These are phyloP conservation scores for Polymixis flavicincta DNA, from an alignment of 2,888 invertebrate species.

Conservation along the genomic window DNA sequence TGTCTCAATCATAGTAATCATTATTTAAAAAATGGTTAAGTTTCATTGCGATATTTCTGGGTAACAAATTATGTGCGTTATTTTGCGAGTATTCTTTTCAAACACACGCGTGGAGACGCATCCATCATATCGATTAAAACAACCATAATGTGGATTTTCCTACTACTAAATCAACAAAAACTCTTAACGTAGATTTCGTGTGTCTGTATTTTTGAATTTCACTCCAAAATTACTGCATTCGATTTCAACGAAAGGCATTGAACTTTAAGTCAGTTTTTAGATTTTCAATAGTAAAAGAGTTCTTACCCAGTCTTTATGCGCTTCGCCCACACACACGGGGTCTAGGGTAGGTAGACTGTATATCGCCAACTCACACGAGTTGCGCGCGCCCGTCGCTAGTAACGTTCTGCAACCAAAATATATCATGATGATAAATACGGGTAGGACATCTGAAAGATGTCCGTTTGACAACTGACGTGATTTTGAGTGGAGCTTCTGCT, in stretches of 20 bases:
- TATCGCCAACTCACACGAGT: constrained; percentile 98
- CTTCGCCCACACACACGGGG: constrained; percentile 98
- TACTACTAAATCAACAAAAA: neutral
- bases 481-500: too few species aligned
- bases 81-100: neutral
- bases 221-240: too few species aligned
- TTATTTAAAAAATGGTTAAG: neutral
- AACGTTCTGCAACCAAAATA: constrained; percentile 90
- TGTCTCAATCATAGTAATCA: neutral
- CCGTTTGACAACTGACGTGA: too few species aligned
- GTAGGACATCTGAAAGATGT: too few species aligned
- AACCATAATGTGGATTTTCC: neutral
- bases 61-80: neutral
- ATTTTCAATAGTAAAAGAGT: too few species aligned
- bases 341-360: constrained; percentile 97
- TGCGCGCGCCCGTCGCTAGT: constrained; percentile 97
- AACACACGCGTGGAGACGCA: neutral
- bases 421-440: too few species aligned
- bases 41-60: neutral
- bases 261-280: neutral
- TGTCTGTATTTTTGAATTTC: too few species aligned
- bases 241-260: too few species aligned
- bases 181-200: neutral
- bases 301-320: constrained; percentile 97
- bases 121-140: neutral